Percentiles rank a stretch among this genome's conserved stretches.
Evolutionary conservation across 2,113 vertebrate genomes (phyloP).

Genomic region (Perca flavescens): DNA sequence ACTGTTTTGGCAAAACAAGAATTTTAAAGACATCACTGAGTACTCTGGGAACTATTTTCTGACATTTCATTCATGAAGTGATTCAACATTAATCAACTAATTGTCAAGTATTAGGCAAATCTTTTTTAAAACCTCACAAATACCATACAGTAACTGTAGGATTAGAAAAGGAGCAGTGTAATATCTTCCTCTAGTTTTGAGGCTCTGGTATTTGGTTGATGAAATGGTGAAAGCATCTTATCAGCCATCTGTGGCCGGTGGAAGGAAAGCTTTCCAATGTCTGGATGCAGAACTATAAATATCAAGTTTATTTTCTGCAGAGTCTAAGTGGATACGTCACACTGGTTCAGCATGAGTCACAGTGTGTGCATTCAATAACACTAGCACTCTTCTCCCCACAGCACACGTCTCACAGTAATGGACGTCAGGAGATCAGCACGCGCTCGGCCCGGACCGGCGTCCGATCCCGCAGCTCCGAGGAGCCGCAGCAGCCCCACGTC

Average conservation of each 20-base stretch:
- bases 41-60: background rate
- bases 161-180: no score
- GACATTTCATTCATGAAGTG: background rate
- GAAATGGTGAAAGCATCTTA: background rate
- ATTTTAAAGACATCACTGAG: background rate
- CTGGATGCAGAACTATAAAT: slow-evolving; percentile 45
- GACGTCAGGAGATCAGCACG: slow-evolving; percentile 90
- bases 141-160: no score
- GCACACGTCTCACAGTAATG: slow-evolving; percentile 94
- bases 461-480: slow-evolving; percentile 92
- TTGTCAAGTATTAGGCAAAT: background rate
- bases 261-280: slow-evolving; percentile 16
- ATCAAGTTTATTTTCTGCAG: slow-evolving; percentile 37
- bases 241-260: slow-evolving; percentile 17
- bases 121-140: no score
- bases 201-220: background rate
- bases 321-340: slow-evolving; percentile 23
- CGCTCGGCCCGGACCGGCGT: slow-evolving; percentile 90
- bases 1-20: background rate
- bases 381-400: slow-evolving; percentile 58
- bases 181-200: no score
- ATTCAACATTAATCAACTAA: background rate
- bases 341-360: slow-evolving; percentile 50
- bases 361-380: background rate
- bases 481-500: slow-evolving; percentile 92